Conservation (phyloP, 2,797 vertebrate species). For the Lycodopsis pacificus region DNA sequence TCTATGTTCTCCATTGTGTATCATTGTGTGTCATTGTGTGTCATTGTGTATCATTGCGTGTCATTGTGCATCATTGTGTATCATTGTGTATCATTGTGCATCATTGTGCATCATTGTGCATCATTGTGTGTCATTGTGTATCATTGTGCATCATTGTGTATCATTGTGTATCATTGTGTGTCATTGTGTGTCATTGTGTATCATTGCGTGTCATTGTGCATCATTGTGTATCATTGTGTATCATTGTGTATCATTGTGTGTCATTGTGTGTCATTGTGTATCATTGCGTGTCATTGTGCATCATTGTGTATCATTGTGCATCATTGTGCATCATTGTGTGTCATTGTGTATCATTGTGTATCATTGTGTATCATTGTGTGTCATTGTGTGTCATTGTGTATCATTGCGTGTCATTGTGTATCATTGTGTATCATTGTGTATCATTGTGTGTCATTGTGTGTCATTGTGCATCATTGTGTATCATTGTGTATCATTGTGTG, state of each 20-base stretch:
- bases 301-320: not conserved
- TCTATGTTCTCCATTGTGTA: not conserved
- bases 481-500: not conserved
- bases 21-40: not conserved
- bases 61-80: not conserved
- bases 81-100: not conserved
- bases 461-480: not conserved
- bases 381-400: not conserved
- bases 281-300: not conserved
- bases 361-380: not conserved
- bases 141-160: too few relatives aligned
- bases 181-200: not conserved
- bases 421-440: not conserved
- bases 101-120: not conserved
- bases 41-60: not conserved
- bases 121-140: not conserved
- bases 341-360: not conserved
- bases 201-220: not conserved
- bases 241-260: not conserved
- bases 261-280: not conserved
- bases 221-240: not conserved
- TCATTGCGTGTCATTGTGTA: not conserved
- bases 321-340: not conserved
- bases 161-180: not conserved
- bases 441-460: not conserved